Evolutionary conservation across 2,113 vertebrate genomes (phyloP).

Genomic region (Scomber colias): DNA sequence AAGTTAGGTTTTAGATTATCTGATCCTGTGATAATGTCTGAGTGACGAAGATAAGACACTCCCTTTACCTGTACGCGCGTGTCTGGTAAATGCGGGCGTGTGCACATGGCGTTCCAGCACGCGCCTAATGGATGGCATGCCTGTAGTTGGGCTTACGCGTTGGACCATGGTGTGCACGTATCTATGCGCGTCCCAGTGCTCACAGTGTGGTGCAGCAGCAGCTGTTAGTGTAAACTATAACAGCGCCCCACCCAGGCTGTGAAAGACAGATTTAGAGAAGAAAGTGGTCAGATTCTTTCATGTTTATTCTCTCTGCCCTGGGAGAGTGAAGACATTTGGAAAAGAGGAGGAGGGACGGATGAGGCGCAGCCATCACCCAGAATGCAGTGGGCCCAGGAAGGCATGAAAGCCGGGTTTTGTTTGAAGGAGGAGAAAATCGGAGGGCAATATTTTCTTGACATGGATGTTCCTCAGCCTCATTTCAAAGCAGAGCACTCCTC

Average conservation of each 20-base stretch:
- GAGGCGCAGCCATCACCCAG: neutral
- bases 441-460: constrained; percentile 79
- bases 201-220: constrained; percentile 32
- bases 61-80: neutral
- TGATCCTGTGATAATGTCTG: constrained; percentile 4
- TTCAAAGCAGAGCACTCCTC: constrained; percentile 77
- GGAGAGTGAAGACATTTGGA: constrained; percentile 27
- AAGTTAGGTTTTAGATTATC: neutral
- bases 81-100: neutral
- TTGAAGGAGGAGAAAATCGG: constrained; percentile 67
- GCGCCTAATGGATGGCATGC: neutral
- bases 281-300: constrained; percentile 40
- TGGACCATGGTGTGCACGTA: neutral
- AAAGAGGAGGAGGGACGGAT: constrained; percentile 15
- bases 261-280: constrained; percentile 58
- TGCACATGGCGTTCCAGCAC: neutral
- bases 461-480: constrained; percentile 77
- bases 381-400: constrained; percentile 20
- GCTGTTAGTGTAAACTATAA: constrained; percentile 46
- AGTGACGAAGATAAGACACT: constrained; percentile 8
- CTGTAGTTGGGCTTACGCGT: neutral
- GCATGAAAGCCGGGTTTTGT: constrained; percentile 78
- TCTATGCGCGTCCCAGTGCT: neutral
- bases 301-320: constrained; percentile 58
- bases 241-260: constrained; percentile 61